These are phyloP conservation scores for Craseonycteris thonglongyai DNA, from an alignment of 2,113 vertebrate genomes.

Conservation along the genomic window DNA sequence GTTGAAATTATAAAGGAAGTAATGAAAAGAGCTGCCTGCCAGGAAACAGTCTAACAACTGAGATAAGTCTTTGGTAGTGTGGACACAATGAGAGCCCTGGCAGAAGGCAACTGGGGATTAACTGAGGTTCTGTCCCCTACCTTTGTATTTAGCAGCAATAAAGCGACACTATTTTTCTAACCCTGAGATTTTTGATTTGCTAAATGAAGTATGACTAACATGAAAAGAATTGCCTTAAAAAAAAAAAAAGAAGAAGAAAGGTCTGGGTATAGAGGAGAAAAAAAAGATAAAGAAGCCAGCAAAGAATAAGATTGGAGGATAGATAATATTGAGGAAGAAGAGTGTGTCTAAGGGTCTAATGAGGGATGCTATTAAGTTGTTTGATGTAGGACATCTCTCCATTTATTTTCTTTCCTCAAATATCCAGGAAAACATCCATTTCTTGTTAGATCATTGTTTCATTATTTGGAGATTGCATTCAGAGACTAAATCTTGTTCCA, in stretches of 20 bases:
- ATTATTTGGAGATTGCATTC: not conserved
- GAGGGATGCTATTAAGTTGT: not conserved
- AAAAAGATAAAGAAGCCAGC: not conserved
- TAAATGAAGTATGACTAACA: not conserved
- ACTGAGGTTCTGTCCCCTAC: not conserved
- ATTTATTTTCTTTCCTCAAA: not conserved
- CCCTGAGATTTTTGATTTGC: not conserved
- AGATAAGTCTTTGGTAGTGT: not conserved
- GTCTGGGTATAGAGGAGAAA: not conserved
- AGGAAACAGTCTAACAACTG: not conserved
- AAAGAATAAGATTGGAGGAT: not conserved
- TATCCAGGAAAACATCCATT: not conserved
- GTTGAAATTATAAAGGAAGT: not conserved
- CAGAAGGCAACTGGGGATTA: not conserved
- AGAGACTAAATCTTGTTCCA: not conserved
- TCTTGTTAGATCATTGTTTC: not conserved
- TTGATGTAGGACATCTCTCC: not conserved
- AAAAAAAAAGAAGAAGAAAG: not conserved
- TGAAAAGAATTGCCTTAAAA: not conserved
- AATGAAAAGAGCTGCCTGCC: not conserved
- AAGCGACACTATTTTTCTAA: not conserved
- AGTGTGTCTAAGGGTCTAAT: not conserved
- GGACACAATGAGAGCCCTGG: not conserved
- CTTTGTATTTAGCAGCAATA: not conserved
- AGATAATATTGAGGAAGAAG: not conserved